Evolutionary conservation across 1,140 invertebrate species (phyloP).

Genomic region (Globodera ellingtonae): DNA sequence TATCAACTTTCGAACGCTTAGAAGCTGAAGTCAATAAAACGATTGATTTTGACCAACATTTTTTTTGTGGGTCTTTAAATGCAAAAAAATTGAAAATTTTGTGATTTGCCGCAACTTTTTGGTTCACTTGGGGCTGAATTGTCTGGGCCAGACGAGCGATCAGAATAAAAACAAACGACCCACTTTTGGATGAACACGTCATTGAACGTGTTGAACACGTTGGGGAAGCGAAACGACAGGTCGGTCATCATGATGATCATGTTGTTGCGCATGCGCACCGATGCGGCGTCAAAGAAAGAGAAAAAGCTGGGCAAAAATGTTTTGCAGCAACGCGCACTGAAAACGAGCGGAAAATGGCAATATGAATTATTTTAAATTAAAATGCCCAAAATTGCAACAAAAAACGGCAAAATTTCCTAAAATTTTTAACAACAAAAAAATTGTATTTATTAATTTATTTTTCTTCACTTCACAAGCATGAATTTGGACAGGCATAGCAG

Average conservation of each 20-base stretch:
- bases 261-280: constrained; percentile 39
- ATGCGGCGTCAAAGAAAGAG: constrained; percentile 35
- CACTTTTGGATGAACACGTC: constrained; percentile 44
- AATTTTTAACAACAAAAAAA: not conserved
- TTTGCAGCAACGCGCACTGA: constrained; percentile 40
- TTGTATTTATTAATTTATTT: no score
- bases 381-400: not conserved
- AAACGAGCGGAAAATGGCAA: constrained; percentile 1
- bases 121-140: no score
- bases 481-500: constrained; percentile 32
- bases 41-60: no score
- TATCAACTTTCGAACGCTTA: no score
- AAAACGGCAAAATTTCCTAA: not conserved
- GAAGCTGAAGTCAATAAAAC: no score
- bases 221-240: constrained; percentile 39
- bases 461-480: constrained; percentile 36
- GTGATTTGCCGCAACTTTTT: no score
- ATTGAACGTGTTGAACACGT: constrained; percentile 40
- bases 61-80: no score
- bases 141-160: no score
- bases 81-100: no score
- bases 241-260: constrained; percentile 42
- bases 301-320: constrained; percentile 34
- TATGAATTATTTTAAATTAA: not conserved
- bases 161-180: not conserved